Percentiles rank a stretch among this genome's conserved stretches.
Evolutionary conservation across 2,113 vertebrate species (phyloP).

Genomic region (Burhinus bistriatus): DNA sequence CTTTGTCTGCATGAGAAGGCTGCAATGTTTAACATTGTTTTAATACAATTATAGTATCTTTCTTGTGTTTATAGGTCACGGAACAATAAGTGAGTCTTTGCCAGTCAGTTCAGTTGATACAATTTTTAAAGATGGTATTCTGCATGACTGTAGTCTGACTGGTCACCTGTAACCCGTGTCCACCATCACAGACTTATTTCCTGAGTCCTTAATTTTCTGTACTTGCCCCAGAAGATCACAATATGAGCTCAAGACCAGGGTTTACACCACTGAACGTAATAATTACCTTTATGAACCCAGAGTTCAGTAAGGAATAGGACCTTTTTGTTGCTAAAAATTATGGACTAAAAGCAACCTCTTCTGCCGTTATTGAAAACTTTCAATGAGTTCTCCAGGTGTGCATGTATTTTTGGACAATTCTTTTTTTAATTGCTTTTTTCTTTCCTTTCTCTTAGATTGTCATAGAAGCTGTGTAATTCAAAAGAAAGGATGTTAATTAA

Average conservation of each 20-base stretch:
- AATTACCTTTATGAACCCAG: not conserved
- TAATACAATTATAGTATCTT: not conserved
- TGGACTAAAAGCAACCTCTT: not conserved
- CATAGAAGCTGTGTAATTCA: not conserved
- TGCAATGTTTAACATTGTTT: not conserved
- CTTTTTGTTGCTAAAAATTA: not conserved
- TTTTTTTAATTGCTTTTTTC: not conserved
- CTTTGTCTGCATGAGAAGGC: not conserved
- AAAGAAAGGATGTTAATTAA: not conserved
- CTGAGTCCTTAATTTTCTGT: not conserved
- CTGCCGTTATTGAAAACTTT: not conserved
- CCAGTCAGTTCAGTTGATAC: not conserved
- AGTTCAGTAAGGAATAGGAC: not conserved
- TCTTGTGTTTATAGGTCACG: not conserved
- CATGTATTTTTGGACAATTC: not conserved
- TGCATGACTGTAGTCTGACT: not conserved
- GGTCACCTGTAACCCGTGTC: not conserved
- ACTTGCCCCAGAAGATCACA: not conserved
- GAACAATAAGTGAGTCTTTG: not conserved
- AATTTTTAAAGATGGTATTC: not conserved
- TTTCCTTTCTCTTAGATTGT: not conserved
- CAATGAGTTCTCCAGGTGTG: not conserved
- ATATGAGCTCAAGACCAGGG: not conserved
- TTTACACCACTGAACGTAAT: not conserved
- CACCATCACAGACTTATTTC: not conserved